These are phyloP conservation scores for Trichosurus vulpecula DNA, from an alignment of 2,797 vertebrate species.

Conservation along the genomic window DNA sequence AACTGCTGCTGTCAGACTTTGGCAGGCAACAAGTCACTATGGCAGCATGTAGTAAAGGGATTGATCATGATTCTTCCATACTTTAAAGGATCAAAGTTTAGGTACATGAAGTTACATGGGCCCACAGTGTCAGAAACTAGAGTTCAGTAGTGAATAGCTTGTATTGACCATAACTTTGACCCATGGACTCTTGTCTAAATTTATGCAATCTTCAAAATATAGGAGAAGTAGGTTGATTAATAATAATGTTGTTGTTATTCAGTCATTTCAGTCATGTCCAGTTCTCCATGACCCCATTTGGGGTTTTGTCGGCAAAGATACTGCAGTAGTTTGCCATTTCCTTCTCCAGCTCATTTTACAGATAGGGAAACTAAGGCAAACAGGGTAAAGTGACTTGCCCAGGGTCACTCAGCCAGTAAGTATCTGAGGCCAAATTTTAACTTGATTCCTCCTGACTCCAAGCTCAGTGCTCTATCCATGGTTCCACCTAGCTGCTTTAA, in stretches of 20 bases:
- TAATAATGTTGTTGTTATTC: not conserved
- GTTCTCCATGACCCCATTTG: not conserved
- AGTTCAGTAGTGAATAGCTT: constrained; percentile 3
- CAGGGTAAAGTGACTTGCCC: no score
- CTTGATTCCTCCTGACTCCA: not conserved
- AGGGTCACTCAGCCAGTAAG: not conserved
- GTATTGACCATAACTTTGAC: not conserved
- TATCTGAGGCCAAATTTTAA: not conserved
- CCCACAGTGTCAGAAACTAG: not conserved
- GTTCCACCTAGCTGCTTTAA: not conserved
- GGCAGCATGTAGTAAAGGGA: not conserved
- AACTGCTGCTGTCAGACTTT: not conserved
- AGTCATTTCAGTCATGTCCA: not conserved
- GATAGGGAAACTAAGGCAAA: not conserved
- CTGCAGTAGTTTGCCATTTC: not conserved
- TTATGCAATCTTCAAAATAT: constrained; percentile 34
- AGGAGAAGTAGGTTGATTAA: not conserved
- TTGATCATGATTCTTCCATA: not conserved
- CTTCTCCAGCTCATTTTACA: not conserved
- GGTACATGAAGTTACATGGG: not conserved
- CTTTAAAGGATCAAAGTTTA: constrained; percentile 18
- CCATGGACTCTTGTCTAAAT: not conserved
- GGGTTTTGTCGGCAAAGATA: not conserved
- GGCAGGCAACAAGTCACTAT: not conserved
- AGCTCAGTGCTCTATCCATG: not conserved